Base-by-base conservation (phyloP, 2,113 vertebrate genomes). In the Pseudorectes ferrugineus region DNA sequence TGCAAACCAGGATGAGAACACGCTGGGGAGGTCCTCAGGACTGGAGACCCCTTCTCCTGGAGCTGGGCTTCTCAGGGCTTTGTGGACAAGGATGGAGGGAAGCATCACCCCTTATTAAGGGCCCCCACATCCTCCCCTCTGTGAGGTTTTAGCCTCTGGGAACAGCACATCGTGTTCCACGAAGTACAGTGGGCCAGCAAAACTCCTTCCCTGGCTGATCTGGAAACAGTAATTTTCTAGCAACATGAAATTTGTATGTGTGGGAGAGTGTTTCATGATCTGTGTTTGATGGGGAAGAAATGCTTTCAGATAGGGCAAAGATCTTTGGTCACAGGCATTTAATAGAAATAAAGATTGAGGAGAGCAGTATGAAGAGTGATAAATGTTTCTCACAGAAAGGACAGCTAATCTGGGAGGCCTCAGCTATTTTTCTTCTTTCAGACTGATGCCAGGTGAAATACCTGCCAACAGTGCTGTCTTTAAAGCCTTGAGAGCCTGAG, bases 71-170 rank as follows among this genome's bases (percentile, higher is more conserved):
- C 65, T 71, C 46, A 4, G 10, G 14, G 12, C 8, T 76, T 36
- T 35, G 26, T 1, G 4, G 54, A 83, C 2, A 0, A 67, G 35
- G 42, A 62, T 25, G 52, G 23, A 72, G 48, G 38, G 43, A 75
- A 71, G 12, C 25, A 59, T 48, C 36, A 36, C 10, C 14, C 11
- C 21, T 55, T 25, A 38, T 10, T 49, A 43, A 54, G 26, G 1
- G 0, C 2, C 17, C 23, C 16, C 3, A 2, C 0, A 0, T 55
- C 57, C 43, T 71, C 35, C 59, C 11, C 71, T 46, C 48, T 45
- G n/a, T 9, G n/a, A 78, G 58, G 46, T 49, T 78, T 75, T 40
- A 49, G 20, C 73, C 77, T 93, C 38, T 49, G 65, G 43, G 23
- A 90, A 31, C 38, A 76, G 75, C 58, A 80, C 10, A 18, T 55